A percentile compares a stretch with the other conserved stretches of the same genome.
Evolutionary conservation across 2,888 invertebrate genomes (phyloP).

Genomic region (Drosophila ustulata): DNA sequence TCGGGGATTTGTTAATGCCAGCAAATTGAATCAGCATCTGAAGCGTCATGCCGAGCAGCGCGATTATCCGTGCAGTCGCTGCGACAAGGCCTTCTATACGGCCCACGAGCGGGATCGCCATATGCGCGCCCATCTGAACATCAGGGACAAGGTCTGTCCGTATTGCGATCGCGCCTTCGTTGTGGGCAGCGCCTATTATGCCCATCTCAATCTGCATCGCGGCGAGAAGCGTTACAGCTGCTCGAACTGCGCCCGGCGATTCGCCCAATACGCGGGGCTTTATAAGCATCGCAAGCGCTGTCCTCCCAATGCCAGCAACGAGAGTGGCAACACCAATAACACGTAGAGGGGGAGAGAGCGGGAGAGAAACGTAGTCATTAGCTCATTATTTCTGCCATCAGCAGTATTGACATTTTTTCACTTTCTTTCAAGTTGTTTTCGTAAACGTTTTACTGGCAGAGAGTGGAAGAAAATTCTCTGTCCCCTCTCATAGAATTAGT

Average conservation of each 20-base stretch:
- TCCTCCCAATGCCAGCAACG: neutral
- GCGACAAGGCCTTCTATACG: conserved; percentile 80
- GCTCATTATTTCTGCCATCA: too few relatives aligned
- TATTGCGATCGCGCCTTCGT: conserved; percentile 81
- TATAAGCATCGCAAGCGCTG: conserved; percentile 80
- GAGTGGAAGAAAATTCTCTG: too few relatives aligned
- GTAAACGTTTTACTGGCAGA: conserved; percentile 1
- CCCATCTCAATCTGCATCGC: conserved; percentile 81
- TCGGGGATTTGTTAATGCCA: conserved; percentile 80
- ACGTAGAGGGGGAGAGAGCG: too few relatives aligned
- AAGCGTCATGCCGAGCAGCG: conserved; percentile 78
- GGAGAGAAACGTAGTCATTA: too few relatives aligned
- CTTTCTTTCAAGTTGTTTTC: neutral
- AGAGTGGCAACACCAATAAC: neutral
- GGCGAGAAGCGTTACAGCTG: conserved; percentile 80
- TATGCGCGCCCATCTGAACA: conserved; percentile 77
- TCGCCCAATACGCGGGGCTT: conserved; percentile 82
- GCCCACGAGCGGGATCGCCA: conserved; percentile 81
- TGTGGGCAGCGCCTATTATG: conserved; percentile 80
- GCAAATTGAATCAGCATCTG: conserved; percentile 82
- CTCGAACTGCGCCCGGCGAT: conserved; percentile 67
- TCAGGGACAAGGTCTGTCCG: conserved; percentile 80
- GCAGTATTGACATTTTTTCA: too few relatives aligned
- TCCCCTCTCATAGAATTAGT: too few relatives aligned
- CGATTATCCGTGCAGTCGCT: conserved; percentile 75